phyloP scores from a whole-genome alignment of 2,113 vertebrate genomes.

The Myotis lucifugus region DNA sequence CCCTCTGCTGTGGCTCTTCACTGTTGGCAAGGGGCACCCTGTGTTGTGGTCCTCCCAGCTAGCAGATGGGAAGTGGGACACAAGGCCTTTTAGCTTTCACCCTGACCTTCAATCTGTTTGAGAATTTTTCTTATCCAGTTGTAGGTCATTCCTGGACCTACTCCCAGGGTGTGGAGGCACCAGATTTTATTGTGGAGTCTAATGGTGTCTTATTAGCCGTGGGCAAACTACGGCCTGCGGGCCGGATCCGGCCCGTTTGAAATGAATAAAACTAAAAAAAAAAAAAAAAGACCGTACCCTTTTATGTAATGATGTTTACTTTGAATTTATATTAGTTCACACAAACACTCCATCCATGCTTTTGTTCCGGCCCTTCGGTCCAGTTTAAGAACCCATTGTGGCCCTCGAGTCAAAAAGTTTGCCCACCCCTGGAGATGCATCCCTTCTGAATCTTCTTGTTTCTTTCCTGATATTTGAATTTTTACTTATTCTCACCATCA shows the following conservation, averaged over 20 bases:
- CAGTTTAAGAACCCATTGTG: no score
- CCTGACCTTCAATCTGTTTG: not conserved
- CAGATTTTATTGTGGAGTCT: not conserved
- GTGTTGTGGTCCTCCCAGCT: not conserved
- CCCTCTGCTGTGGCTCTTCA: not conserved
- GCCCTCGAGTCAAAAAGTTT: no score
- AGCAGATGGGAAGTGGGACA: not conserved
- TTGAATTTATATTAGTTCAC: no score
- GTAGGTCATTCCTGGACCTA: not conserved
- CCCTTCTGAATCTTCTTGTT: not conserved
- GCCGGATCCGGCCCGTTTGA: no score
- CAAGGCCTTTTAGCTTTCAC: not conserved
- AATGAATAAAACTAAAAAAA: no score
- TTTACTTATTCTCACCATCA: not conserved
- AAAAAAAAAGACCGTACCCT: no score
- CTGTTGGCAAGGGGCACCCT: not conserved
- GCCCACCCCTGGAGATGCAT: not conserved
- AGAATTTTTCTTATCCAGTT: not conserved
- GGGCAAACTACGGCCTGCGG: no score
- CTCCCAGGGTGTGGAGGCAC: not conserved
- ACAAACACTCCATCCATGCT: no score
- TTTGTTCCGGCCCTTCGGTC: no score
- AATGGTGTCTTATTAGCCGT: not conserved
- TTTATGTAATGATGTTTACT: no score
- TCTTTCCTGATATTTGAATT: not conserved